Conservation (phyloP, 2,797 vertebrate species). For the Lemur catta region DNA sequence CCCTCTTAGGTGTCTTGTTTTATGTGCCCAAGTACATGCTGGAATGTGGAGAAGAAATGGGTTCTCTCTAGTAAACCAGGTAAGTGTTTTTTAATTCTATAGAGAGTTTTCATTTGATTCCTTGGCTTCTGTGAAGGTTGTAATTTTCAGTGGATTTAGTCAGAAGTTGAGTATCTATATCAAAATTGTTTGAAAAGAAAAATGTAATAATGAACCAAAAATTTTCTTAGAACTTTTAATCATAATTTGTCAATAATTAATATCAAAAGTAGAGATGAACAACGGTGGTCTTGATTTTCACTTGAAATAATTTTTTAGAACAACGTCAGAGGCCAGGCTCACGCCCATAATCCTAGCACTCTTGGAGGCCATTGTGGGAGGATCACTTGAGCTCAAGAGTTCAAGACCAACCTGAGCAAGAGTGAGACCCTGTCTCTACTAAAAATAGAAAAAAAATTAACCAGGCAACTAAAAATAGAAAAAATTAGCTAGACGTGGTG, state of each 20-base stretch:
- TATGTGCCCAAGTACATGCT: conserved; percentile 98
- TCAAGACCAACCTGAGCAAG: too few relatives aligned
- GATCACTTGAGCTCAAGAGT: too few relatives aligned
- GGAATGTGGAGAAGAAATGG: conserved; percentile 99
- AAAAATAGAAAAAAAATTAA: too few relatives aligned
- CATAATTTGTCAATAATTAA: not conserved
- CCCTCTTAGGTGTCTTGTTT: conserved; percentile 94
- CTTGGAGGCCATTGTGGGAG: too few relatives aligned
- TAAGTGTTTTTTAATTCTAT: conserved; percentile 71
- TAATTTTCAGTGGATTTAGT: conserved; percentile 26
- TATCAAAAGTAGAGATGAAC: conserved; percentile 30
- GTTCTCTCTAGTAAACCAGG: conserved; percentile 98
- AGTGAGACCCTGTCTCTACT: too few relatives aligned
- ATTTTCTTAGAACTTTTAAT: not conserved
- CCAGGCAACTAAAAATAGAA: too few relatives aligned
- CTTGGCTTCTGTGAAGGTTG: not conserved
- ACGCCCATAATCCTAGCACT: too few relatives aligned
- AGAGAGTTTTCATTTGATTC: conserved; percentile 18
- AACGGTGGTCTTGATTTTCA: not conserved
- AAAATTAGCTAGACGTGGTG: too few relatives aligned
- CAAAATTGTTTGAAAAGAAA: conserved; percentile 5
- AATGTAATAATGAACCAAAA: conserved; percentile 22
- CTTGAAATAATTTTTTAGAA: conserved; percentile 9
- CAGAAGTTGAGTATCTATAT: not conserved
- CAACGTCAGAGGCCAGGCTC: not conserved